phyloP scores from a whole-genome alignment of 2,888 invertebrate genomes.

The Julus scandinavius region DNA sequence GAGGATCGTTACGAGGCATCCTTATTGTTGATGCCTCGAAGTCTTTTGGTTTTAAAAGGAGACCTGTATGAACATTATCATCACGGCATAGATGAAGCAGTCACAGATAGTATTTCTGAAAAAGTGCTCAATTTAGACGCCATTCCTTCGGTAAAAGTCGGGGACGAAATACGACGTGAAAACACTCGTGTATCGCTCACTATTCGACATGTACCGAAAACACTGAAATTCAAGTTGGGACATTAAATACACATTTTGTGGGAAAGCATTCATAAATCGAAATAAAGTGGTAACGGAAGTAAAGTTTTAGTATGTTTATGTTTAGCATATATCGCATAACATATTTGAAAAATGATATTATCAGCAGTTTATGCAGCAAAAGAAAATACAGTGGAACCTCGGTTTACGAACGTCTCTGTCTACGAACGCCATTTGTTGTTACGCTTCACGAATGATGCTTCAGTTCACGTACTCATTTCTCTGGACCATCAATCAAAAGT shows the following conservation, averaged over 20 bases:
- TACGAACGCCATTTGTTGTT: too few relatives aligned
- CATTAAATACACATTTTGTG: not conserved
- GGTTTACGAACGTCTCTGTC: too few relatives aligned
- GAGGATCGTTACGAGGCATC: constrained; percentile 71
- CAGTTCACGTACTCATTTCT: too few relatives aligned
- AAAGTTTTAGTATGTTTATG: too few relatives aligned
- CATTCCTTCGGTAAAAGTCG: not conserved
- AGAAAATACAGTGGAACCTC: too few relatives aligned
- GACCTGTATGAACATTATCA: constrained; percentile 84
- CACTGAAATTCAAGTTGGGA: constrained; percentile 54
- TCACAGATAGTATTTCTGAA: constrained; percentile 71
- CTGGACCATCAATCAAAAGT: too few relatives aligned
- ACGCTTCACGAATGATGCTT: too few relatives aligned
- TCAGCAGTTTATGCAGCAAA: too few relatives aligned
- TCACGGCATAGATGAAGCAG: constrained; percentile 84
- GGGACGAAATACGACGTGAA: constrained; percentile 71
- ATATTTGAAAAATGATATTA: too few relatives aligned
- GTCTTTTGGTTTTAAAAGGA: constrained; percentile 85
- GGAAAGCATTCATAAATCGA: not conserved
- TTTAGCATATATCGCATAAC: too few relatives aligned
- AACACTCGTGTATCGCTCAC: constrained; percentile 87
- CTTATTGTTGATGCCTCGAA: constrained; percentile 85
- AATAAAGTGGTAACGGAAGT: not conserved
- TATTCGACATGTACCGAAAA: constrained; percentile 90
- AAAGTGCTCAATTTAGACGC: constrained; percentile 57